Base-by-base conservation (phyloP, 2,797 vertebrate genomes). In the Lutra lutra region DNA sequence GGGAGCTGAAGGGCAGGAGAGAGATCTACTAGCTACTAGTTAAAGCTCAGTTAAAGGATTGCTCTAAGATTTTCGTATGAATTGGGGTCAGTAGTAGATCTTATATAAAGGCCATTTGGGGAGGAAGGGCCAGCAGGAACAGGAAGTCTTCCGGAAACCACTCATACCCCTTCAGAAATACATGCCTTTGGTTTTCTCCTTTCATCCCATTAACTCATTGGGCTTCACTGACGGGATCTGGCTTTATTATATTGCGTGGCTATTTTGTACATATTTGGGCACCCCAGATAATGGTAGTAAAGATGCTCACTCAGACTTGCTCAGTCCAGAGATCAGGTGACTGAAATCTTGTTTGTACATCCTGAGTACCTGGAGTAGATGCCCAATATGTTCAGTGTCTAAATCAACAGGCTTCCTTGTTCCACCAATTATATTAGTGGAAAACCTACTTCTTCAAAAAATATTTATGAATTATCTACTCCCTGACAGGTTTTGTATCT, bases 371-470 rank as follows among this genome's bases (percentile, higher is more conserved):
- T 60, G 88, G 92, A 86, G 35, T 18, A 83, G 54, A 66, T 29
- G 17, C 75, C 68, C 79, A 43, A 0, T 51, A n/a, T 84, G 70
- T 80, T 90, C 80, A 43, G 4, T 84, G 18, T 51, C 5, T 25
- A 38, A 40, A 72, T 48, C 29, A 60, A 73, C 3, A 3, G 54
- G n/a, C 29, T 43, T 86, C 68, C 43, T 86, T 64, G 18, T 32
- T 94, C 23, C 7, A 78, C 35, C 27, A 1, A 2, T 64, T 96
- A 64, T 60, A 78, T 35, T 43, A n/a, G 48, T 60, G 48, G 86
- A 64, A 83, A 93, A 73, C 6, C 17, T n/a, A 40, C 35, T 82
- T 95, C 64, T 95, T 89, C 35, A 56, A 77, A 38, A 85, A 77
- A 83, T 86, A 17, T 86, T 80, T 89, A 29, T 60, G 35, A 56